Evolutionary conservation across 2,113 vertebrate species (phyloP), one percentile per base, ranked within the genome.

Genomic region (Picathartes gymnocephalus): DNA sequence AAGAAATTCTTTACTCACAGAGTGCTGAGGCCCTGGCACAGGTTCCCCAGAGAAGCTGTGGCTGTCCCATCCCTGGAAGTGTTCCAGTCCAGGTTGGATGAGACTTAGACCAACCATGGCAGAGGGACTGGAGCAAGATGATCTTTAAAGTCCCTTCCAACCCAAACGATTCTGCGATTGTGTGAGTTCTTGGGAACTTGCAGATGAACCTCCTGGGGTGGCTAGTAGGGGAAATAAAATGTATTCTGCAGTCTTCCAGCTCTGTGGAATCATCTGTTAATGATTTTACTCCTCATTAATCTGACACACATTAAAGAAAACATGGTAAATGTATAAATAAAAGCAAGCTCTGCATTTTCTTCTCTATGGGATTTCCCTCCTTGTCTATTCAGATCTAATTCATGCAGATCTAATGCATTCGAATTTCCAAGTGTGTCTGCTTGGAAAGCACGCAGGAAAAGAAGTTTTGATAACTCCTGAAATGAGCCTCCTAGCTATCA

Each of bases 11-110:
- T 48, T 9, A 7, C 10, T 62, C 21, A 13, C 10, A 21, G n/a
- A 4, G 18, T 35, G 25, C 9, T 31, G 62, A 76, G 25, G 35
- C 6, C 19, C 28, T 58, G 77, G 51, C 25, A 40, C 40, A 40
- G 11, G 47, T 0, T 76, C 24, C 11, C 54, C 47, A 61, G 0
- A 23, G 47, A 19, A 76, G 30, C 62, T 48, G 25, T 69, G 70
- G 35, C 17, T 82, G n/a, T 12, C 10, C 31, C 47, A 37, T 54
- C 47, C 47, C 40, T 82, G 47, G 18, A 0, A 35, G 8, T 35
- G 25, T 33, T 4, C 47, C 0, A 83, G 40, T 3, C 5, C 31
- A 24, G 40, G 1, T 0, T 90, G 54, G 35, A 62, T 2, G 2
- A 12, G 27, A 5, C 31, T 62, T 77, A 54, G 18, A 77, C 10